Conservation (phyloP, 2,113 vertebrate species). For the Neogale vison region DNA sequence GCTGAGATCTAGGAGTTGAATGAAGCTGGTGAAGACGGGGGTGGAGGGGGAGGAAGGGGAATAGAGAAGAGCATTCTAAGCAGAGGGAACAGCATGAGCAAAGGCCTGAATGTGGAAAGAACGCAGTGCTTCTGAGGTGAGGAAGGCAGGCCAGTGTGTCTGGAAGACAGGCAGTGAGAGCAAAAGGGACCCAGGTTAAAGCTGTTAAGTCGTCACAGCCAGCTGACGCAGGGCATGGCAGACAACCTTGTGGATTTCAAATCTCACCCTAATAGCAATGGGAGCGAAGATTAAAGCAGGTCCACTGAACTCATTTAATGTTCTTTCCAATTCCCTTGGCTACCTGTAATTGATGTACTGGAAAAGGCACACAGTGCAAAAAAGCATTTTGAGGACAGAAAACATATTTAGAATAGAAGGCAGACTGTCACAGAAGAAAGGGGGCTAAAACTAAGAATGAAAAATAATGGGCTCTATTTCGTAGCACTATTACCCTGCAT, state of each 20-base stretch:
- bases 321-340: neutral
- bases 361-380: neutral
- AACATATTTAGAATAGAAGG: slow-evolving; percentile 24
- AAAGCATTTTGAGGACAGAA: neutral
- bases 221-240: neutral
- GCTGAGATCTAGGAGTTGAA: neutral
- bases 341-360: neutral
- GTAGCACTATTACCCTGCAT: neutral
- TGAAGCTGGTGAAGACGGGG: neutral
- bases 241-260: neutral
- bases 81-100: neutral
- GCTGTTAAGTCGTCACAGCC: neutral
- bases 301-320: neutral
- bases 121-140: neutral
- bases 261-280: neutral
- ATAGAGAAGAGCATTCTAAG: neutral
- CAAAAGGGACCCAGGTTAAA: neutral
- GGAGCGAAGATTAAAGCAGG: neutral
- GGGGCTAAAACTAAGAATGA: neutral
- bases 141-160: neutral
- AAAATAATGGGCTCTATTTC: neutral
- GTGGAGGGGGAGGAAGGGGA: neutral
- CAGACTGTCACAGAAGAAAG: neutral
- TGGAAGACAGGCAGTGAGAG: neutral
- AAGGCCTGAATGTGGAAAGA: neutral